Evolutionary conservation across 2,113 vertebrate genomes (phyloP).

Genomic region (Cebus imitator): DNA sequence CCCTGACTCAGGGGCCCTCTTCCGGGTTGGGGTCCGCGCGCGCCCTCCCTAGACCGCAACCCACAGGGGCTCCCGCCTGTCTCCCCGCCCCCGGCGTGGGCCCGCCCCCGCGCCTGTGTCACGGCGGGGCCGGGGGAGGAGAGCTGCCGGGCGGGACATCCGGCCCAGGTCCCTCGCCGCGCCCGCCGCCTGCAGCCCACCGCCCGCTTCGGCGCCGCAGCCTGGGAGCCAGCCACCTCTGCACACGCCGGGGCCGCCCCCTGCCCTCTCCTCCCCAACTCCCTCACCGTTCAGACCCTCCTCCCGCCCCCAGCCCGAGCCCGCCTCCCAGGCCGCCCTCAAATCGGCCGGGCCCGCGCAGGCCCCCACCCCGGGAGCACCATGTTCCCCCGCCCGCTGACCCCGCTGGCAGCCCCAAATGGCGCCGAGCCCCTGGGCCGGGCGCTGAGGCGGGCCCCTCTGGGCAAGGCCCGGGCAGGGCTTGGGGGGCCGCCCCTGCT

Average conservation of each 20-base stretch:
- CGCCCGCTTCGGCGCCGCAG: background rate
- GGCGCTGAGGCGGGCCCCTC: conserved; percentile 29
- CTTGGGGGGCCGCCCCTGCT: conserved; percentile 82
- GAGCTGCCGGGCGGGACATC: conserved; percentile 76
- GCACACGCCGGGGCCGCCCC: background rate
- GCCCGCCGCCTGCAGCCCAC: background rate
- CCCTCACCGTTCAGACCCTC: background rate
- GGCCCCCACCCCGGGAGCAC: conserved; percentile 14
- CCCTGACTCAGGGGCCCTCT: background rate
- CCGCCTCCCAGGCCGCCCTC: background rate
- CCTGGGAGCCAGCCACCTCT: background rate
- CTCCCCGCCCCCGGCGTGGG: conserved; percentile 46
- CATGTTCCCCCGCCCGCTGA: conserved; percentile 76
- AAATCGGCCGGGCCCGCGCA: background rate
- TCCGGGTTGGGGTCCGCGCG: background rate
- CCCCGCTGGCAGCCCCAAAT: conserved; percentile 57
- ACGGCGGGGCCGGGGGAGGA: conserved; percentile 53
- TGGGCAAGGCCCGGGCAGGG: conserved; percentile 55
- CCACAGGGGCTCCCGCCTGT: background rate
- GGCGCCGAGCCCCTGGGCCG: conserved; percentile 63
- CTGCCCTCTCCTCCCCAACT: too few species aligned
- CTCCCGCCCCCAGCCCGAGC: background rate
- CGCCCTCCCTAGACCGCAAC: background rate
- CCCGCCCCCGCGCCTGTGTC: conserved; percentile 68
- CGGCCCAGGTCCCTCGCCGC: conserved; percentile 51